Conservation (phyloP, 2,888 invertebrate genomes). For the Bimastos eiseni region DNA sequence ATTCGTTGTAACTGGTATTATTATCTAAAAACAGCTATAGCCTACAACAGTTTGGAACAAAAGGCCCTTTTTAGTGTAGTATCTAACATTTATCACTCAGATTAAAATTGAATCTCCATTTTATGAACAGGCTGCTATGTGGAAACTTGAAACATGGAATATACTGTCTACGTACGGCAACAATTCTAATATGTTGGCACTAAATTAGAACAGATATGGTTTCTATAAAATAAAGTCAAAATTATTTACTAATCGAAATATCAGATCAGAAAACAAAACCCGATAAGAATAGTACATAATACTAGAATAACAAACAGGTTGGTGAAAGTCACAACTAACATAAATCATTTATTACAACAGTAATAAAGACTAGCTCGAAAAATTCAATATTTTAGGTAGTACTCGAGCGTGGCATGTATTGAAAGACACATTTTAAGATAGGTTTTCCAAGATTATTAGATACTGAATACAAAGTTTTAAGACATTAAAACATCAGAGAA, state of each 20-base stretch:
- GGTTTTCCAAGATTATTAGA: not conserved
- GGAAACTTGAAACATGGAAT: too few species aligned
- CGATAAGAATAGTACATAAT: not conserved
- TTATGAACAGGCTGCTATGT: too few species aligned
- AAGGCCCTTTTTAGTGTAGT: too few species aligned
- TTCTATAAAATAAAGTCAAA: not conserved
- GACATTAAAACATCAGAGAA: not conserved
- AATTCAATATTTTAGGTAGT: not conserved
- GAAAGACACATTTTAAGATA: not conserved
- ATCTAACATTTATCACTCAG: too few species aligned
- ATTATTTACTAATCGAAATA: not conserved
- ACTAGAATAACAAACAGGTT: not conserved
- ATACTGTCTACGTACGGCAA: too few species aligned
- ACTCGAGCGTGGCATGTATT: not conserved
- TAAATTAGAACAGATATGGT: not conserved
- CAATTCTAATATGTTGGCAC: too few species aligned
- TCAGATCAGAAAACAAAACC: not conserved
- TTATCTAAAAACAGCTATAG: too few species aligned
- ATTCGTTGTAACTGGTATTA: too few species aligned
- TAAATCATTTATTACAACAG: not conserved
- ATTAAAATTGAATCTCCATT: too few species aligned
- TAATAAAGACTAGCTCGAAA: not conserved
- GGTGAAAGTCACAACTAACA: not conserved
- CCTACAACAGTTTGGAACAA: too few species aligned
- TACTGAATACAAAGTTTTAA: not conserved